Evolutionary conservation across 1,140 invertebrate genomes (phyloP), one percentile per base, ranked within the genome.

Genomic region (Heliothis virescens): DNA sequence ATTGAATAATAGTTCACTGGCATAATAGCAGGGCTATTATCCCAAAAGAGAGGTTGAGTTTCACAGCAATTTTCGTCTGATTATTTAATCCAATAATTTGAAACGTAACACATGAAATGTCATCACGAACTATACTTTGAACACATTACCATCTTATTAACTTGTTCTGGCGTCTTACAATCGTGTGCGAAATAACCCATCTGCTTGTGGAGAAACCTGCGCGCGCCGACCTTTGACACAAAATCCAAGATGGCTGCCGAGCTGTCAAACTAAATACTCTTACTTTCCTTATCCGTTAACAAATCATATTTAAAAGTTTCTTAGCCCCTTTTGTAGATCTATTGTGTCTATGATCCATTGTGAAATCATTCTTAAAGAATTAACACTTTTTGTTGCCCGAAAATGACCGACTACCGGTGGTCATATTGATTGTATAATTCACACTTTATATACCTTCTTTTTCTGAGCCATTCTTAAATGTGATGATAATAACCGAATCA

Each of bases 211-310:
- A 85, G 89, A 90, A 90, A 92, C 85, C 83, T 89, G 84, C 63
- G 87, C 80, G 87, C 88, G 80, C 80, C 85, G 88, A 93, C 86
- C 91, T 89, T 82, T 93, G 90, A 90, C 90, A 91, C 83, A 75
- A 85, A 87, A 91, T 85, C 74, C 85, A 92, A 93, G 86, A 92
- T 91, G 90, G 89, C 88, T 82, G 89, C 82, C 65, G 60, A 78
- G 82, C 86, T 90, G 89, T 90, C 90, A 89, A 89, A 89, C 81
- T 83, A 85, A 86, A 87, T 84, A 81, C 86, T 87, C 84, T 89
- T 86, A 87, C 87, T 85, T 90, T 88, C 83, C 82, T 86, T 87
- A 89, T 86, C 85, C 79, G 71, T 62, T 86, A 84, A 84, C 80
- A 83, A 85, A 88, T 86, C 83, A 55, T 76, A 83, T 85, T 71